These are phyloP conservation scores for Diabrotica undecimpunctata DNA, from an alignment of 1,140 invertebrate species.

Conservation along the genomic window DNA sequence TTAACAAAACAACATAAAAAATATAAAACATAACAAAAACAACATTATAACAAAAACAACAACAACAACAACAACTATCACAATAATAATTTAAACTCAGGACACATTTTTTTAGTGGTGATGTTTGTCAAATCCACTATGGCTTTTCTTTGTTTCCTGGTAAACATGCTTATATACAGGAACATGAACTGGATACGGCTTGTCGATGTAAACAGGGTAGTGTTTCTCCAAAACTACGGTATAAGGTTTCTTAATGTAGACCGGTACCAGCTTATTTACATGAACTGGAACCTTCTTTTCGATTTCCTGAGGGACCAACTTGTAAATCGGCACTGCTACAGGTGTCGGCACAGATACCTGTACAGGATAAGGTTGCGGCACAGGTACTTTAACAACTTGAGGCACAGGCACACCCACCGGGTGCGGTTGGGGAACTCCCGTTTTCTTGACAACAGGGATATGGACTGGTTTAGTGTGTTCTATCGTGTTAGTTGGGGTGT, in stretches of 20 bases:
- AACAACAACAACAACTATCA: constrained; percentile 3
- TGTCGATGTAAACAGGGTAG: constrained; percentile 67
- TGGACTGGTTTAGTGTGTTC: constrained; percentile 66
- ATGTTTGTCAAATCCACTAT: constrained; percentile 10
- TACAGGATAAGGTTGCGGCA: constrained; percentile 71
- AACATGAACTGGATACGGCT: constrained; percentile 75
- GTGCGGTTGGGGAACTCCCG: constrained; percentile 70
- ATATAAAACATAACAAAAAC: not conserved
- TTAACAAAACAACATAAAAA: constrained; percentile 4
- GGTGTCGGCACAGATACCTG: constrained; percentile 68
- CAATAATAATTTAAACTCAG: not conserved
- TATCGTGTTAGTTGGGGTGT: constrained; percentile 53
- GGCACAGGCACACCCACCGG: constrained; percentile 69
- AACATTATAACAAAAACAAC: constrained; percentile 9
- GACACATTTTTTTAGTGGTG: not conserved
- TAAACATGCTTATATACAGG: constrained; percentile 78
- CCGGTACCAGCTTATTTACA: constrained; percentile 72
- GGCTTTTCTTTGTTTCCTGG: constrained; percentile 38
- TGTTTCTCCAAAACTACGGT: constrained; percentile 74
- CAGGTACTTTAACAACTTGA: constrained; percentile 68
- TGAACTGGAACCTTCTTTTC: constrained; percentile 73
- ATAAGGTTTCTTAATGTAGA: constrained; percentile 73
- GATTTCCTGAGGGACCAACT: constrained; percentile 60
- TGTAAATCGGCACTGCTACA: constrained; percentile 69
- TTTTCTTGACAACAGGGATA: constrained; percentile 70